Conservation (phyloP, 2,797 vertebrate species). For the Strix occidentalis region DNA sequence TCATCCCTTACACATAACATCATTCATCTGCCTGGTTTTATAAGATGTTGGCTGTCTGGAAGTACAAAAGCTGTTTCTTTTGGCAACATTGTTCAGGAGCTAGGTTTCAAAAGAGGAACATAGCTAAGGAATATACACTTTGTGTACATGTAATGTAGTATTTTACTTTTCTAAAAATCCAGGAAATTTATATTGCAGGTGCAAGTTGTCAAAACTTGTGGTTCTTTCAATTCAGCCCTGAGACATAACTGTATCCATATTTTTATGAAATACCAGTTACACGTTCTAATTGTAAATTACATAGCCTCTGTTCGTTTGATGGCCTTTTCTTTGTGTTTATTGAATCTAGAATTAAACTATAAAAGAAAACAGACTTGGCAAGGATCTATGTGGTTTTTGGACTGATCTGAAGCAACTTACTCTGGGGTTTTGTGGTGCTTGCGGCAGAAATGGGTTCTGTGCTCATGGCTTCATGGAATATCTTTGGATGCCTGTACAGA, state of each 20-base stretch:
- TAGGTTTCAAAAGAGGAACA: slow-evolving; percentile 30
- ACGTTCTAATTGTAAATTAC: slow-evolving; percentile 52
- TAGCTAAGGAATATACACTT: neutral
- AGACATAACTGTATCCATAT: neutral
- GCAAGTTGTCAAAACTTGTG: slow-evolving; percentile 42
- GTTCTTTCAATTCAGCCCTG: slow-evolving; percentile 22
- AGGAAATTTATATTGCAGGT: slow-evolving; percentile 31
- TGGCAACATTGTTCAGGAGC: slow-evolving; percentile 29
- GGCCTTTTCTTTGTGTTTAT: slow-evolving; percentile 40
- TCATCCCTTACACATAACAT: slow-evolving; percentile 47
- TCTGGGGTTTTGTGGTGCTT: slow-evolving; percentile 37
- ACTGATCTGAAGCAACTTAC: slow-evolving; percentile 18
- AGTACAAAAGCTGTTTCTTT: slow-evolving; percentile 59
- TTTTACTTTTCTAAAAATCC: slow-evolving; percentile 47
- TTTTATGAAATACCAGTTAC: slow-evolving; percentile 43
- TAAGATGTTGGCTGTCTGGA: slow-evolving; percentile 46
- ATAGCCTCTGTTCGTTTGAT: neutral
- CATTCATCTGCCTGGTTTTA: slow-evolving; percentile 56
- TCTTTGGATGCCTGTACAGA: neutral
- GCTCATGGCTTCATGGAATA: neutral
- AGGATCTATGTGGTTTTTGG: slow-evolving; percentile 37
- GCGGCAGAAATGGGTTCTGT: neutral
- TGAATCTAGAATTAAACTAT: slow-evolving; percentile 45
- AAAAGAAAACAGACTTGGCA: slow-evolving; percentile 51
- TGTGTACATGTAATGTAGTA: neutral